A percentile compares a stretch with the other conserved stretches of the same genome.
Conservation (phyloP, 1,140 invertebrate species). For the Drosophila sp. region DNA sequence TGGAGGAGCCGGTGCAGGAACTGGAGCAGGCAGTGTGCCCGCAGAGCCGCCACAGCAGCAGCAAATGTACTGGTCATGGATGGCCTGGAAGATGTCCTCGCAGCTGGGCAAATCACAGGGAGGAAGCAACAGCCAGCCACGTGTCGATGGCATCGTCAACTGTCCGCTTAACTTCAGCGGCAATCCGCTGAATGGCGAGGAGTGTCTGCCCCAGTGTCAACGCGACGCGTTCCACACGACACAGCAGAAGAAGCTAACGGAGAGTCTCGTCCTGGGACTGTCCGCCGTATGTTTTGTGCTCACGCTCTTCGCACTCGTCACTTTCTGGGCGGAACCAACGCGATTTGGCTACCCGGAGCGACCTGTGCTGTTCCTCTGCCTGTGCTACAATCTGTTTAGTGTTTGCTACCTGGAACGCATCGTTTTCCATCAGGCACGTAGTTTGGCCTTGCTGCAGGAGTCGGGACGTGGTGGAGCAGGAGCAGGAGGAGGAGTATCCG, state of each 20-base stretch:
- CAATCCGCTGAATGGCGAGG: slow-evolving; percentile 72
- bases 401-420: slow-evolving; percentile 85
- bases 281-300: slow-evolving; percentile 94
- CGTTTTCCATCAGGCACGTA: slow-evolving; percentile 87
- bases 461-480: slow-evolving; percentile 20
- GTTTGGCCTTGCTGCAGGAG: slow-evolving; percentile 86
- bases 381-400: slow-evolving; percentile 92
- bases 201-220: slow-evolving; percentile 88
- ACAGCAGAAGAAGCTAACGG: slow-evolving; percentile 90
- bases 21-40: not conserved
- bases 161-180: slow-evolving; percentile 80
- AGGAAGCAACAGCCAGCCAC: slow-evolving; percentile 12
- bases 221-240: slow-evolving; percentile 89
- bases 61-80: slow-evolving; percentile 73
- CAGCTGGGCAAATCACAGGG: slow-evolving; percentile 49
- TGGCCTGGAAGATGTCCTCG: slow-evolving; percentile 60
- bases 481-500: too few species aligned
- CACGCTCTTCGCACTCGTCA: slow-evolving; percentile 93
- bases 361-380: slow-evolving; percentile 93
- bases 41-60: slow-evolving; percentile 38
- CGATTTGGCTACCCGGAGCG: slow-evolving; percentile 93
- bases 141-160: slow-evolving; percentile 6
- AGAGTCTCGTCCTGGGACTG: slow-evolving; percentile 93
- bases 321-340: slow-evolving; percentile 94
- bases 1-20: too few species aligned